Conservation (phyloP, 92 coral and sea anemone genomes). For the Palythoa caribaeorum region DNA sequence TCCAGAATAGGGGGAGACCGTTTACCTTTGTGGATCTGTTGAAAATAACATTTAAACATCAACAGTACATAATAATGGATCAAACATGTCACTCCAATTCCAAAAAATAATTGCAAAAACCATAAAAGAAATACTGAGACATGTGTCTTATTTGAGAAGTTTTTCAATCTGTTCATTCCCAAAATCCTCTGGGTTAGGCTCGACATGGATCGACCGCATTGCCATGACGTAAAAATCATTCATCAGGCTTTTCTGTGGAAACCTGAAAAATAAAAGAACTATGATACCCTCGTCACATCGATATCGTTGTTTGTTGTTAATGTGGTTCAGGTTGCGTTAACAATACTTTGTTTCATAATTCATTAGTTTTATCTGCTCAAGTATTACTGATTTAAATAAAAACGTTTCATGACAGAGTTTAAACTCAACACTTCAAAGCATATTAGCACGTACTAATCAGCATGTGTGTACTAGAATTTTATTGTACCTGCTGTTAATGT, state of each 20-base stretch:
- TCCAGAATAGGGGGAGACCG: background rate
- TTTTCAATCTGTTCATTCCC: constrained; percentile 53
- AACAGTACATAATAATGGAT: background rate
- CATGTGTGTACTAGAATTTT: background rate
- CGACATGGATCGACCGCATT: constrained; percentile 50
- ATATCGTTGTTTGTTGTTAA: background rate
- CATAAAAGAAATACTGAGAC: background rate
- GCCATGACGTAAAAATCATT: constrained; percentile 40
- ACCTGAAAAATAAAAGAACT: constrained; percentile 31
- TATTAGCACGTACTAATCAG: too few species aligned
- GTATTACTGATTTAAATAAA: background rate
- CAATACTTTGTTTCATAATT: background rate
- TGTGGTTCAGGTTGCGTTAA: constrained; percentile 4
- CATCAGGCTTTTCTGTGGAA: constrained; percentile 53
- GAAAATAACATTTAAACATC: background rate
- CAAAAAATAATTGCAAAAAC: background rate
- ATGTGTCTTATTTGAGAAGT: constrained; percentile 26
- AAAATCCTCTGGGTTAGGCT: constrained; percentile 36
- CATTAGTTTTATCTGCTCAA: background rate
- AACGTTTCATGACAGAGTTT: too few species aligned
- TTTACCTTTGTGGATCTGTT: background rate
- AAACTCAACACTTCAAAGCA: too few species aligned
- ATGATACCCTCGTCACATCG: background rate
- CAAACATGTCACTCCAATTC: background rate
- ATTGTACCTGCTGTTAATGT: constrained; percentile 32